Evolutionary conservation across 2,888 invertebrate species (phyloP).

Genomic region (Caenorhabditis sp.): DNA sequence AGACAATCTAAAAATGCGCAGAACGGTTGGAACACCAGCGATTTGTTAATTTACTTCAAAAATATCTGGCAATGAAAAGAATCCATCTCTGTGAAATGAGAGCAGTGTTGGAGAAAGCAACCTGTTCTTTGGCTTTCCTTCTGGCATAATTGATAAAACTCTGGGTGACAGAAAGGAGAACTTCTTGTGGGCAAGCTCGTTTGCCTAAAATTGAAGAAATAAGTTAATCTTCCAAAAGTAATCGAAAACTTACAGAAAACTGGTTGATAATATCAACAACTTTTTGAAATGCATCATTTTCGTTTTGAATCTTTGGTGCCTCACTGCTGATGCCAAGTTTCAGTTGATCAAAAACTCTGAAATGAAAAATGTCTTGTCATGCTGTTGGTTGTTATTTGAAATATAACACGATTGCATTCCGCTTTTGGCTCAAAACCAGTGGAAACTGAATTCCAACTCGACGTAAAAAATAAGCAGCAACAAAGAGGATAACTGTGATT

Average conservation of each 20-base stretch:
- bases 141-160: slow-evolving; percentile 74
- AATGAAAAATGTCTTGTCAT: too few species aligned
- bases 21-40: background rate
- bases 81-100: slow-evolving; percentile 78
- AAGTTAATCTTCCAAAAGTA: slow-evolving; percentile 17
- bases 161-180: slow-evolving; percentile 75
- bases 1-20: slow-evolving; percentile 56
- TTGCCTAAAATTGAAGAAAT: slow-evolving; percentile 18
- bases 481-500: background rate
- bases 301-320: slow-evolving; percentile 56
- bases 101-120: slow-evolving; percentile 76
- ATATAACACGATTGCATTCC: too few species aligned
- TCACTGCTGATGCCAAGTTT: slow-evolving; percentile 64
- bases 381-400: too few species aligned
- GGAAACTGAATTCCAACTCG: too few species aligned
- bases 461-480: too few species aligned
- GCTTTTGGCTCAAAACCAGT: too few species aligned
- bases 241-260: slow-evolving; percentile 53
- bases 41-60: slow-evolving; percentile 66
- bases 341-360: slow-evolving; percentile 64
- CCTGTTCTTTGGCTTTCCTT: slow-evolving; percentile 58
- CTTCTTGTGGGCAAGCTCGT: slow-evolving; percentile 47
- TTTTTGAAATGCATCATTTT: slow-evolving; percentile 50
- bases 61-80: slow-evolving; percentile 75
- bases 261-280: slow-evolving; percentile 62